Percentiles rank a stretch among this genome's conserved stretches.
Conservation (phyloP, 2,113 vertebrate genomes). For the Gobiocypris rarus region DNA sequence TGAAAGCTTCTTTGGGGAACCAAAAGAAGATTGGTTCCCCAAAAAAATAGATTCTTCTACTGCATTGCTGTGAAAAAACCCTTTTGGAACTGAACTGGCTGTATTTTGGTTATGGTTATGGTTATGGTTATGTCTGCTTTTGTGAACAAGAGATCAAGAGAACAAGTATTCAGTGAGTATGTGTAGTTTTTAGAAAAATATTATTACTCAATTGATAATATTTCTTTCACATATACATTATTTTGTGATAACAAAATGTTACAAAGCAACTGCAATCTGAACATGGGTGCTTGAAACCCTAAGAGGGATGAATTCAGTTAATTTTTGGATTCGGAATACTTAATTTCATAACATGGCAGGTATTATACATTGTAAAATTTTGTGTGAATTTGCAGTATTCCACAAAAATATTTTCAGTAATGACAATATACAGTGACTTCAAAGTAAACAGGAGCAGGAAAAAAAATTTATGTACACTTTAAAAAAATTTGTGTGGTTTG, state of each 20-base stretch:
- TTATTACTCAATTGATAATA: background rate
- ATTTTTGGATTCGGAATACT: background rate
- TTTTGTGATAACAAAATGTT: background rate
- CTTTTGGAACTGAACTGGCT: too few species aligned
- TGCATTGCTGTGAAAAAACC: too few species aligned
- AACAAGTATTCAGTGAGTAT: background rate
- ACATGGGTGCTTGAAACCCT: background rate
- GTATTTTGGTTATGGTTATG: too few species aligned
- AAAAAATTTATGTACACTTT: background rate
- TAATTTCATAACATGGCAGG: too few species aligned
- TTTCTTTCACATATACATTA: background rate
- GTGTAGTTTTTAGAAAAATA: background rate
- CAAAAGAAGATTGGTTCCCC: too few species aligned
- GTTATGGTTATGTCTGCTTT: too few species aligned
- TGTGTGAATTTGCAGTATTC: background rate
- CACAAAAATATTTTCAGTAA: background rate
- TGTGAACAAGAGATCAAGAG: background rate
- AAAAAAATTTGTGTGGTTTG: background rate
- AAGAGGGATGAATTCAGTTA: background rate
- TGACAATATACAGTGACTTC: background rate
- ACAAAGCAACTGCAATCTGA: background rate
- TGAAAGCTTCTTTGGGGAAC: too few species aligned
- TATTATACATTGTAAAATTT: background rate
- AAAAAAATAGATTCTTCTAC: too few species aligned
- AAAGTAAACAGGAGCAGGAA: background rate